A percentile compares a stretch with the other conserved stretches of the same genome.
These are phyloP conservation scores for Galerucella calmariensis DNA, from an alignment of 2,888 invertebrate species.

Conservation along the genomic window DNA sequence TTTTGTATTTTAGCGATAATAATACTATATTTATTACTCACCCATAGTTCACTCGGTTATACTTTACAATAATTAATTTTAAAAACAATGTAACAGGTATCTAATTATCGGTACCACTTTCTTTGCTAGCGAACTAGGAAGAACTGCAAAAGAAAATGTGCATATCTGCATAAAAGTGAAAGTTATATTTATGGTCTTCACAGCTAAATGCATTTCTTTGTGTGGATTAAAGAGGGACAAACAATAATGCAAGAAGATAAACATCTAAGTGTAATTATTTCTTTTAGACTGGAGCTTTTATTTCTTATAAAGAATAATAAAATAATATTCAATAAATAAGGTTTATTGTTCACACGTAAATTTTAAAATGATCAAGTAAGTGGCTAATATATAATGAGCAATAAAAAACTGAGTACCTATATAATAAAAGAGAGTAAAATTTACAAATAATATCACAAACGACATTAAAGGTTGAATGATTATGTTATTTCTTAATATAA, in stretches of 20 bases:
- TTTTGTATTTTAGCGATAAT: not conserved
- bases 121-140: constrained; percentile 20
- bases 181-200: not conserved
- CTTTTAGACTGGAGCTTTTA: too few species aligned
- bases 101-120: constrained; percentile 9
- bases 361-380: too few species aligned
- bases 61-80: not conserved
- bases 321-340: too few species aligned
- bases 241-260: not conserved
- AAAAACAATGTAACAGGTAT: not conserved
- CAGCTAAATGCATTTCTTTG: not conserved
- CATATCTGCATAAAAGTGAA: not conserved
- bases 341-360: too few species aligned
- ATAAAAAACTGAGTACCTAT: too few species aligned
- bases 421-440: too few species aligned
- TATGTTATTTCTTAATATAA: too few species aligned
- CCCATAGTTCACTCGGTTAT: not conserved
- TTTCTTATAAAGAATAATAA: too few species aligned
- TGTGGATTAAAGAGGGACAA: not conserved
- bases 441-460: too few species aligned
- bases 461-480: too few species aligned
- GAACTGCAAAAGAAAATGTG: constrained; percentile 2
- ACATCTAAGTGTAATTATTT: not conserved
- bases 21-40: not conserved
- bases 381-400: too few species aligned